These are phyloP conservation scores for Drosophila picticornis DNA, from an alignment of 2,888 invertebrate species.

Conservation along the genomic window DNA sequence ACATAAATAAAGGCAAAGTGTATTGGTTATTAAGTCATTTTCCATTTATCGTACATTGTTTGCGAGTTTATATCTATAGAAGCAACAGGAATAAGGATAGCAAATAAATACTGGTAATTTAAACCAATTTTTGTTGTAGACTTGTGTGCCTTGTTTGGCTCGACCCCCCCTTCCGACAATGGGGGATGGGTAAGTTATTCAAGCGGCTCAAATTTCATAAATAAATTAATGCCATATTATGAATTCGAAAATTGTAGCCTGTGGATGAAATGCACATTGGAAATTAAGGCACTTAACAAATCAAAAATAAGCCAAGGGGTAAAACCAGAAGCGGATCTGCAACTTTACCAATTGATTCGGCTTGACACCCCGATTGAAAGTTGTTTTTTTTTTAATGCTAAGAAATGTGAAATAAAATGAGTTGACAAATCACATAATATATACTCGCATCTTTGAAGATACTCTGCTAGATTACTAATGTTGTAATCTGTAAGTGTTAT, in stretches of 20 bases:
- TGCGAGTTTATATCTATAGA: background rate
- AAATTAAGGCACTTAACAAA: background rate
- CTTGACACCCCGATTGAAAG: background rate
- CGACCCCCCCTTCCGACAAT: background rate
- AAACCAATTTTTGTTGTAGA: constrained; percentile 41
- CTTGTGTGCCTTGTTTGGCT: background rate
- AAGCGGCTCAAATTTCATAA: constrained; percentile 38
- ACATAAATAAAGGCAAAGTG: constrained; percentile 62
- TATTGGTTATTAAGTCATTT: constrained; percentile 72
- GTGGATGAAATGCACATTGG: background rate
- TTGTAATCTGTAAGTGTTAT: too few relatives aligned
- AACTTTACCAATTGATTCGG: background rate
- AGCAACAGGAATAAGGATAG: background rate
- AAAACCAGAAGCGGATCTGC: background rate
- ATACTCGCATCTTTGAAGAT: background rate
- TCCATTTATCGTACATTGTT: constrained; percentile 45
- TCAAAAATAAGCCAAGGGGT: background rate
- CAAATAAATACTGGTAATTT: constrained; percentile 19
- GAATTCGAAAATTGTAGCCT: constrained; percentile 14
- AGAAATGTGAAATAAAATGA: background rate
- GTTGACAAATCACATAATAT: background rate
- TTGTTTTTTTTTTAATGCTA: background rate
- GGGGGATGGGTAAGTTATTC: constrained; percentile 24
- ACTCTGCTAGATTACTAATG: too few relatives aligned
- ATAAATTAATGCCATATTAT: constrained; percentile 42